Conservation (phyloP, 2,797 vertebrate genomes). For the Valencia hispanica region DNA sequence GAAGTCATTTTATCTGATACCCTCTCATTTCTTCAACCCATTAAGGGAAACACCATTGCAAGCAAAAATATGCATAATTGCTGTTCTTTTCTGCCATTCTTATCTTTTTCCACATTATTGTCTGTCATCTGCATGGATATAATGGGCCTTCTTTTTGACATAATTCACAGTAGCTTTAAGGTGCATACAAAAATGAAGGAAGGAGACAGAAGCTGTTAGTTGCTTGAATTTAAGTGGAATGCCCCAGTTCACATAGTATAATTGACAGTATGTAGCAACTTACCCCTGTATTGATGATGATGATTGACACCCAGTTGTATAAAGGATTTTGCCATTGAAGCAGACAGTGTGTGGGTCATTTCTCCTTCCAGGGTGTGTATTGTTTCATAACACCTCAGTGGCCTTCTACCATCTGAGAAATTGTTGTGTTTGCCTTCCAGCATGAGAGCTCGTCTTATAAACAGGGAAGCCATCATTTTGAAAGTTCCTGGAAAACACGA, state of each 20-base stretch:
- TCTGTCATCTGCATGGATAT: conserved; percentile 39
- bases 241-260: conserved; percentile 47
- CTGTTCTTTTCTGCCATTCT: conserved; percentile 36
- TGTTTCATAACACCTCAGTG: conserved; percentile 35
- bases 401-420: conserved; percentile 28
- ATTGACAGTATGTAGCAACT: conserved; percentile 43
- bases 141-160: conserved; percentile 49
- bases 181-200: conserved; percentile 24
- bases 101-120: conserved; percentile 31
- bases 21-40: conserved; percentile 11
- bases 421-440: conserved; percentile 48
- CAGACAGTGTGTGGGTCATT: conserved; percentile 57
- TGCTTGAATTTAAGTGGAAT: conserved; percentile 45
- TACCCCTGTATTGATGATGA: conserved; percentile 4
- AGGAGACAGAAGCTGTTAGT: conserved; percentile 26
- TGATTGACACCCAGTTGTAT: conserved; percentile 44
- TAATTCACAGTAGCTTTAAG: conserved; percentile 35
- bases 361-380: conserved; percentile 42
- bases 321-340: conserved; percentile 60
- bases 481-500: conserved; percentile 13
- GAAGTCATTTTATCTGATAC: not conserved
- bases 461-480: conserved; percentile 11
- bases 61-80: conserved; percentile 42
- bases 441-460: conserved; percentile 36
- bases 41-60: conserved; percentile 24